Evolutionary conservation across 2,888 invertebrate genomes (phyloP), one percentile per base, ranked within the genome.

Genomic region (Notocelia uddmanniana): DNA sequence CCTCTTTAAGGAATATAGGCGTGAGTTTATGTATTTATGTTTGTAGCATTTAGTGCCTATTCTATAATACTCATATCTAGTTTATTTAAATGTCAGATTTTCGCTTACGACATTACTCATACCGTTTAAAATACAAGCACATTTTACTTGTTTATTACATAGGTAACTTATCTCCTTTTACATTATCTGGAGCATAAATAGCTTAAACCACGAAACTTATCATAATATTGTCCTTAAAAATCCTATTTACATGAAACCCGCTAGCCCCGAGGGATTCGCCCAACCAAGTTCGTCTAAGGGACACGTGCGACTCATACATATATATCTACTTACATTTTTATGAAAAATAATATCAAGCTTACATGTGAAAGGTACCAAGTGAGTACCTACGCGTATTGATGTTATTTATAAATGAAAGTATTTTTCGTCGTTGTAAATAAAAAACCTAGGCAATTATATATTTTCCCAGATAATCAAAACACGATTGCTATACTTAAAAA

Each of bases 211-310:
- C 55, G 15, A 57, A 71, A 45, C 45, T 59, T 66, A 59, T 34
- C 54, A 71, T 71, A 71, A 71, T 59, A 45, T 64, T 70, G 64
- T 50, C 58, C 58, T 52, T 70, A 70, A 58, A 70, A 64, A 59
- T 15, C 52, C 41, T 52, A 64, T 58, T 70, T 58, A 52, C 52
- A 70, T 52, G 31, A 34, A 48, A 57, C 70, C 71, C 34, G 60
- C 45, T 18, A 6, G 66, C 66, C 66, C 15, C 59, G 21, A 45
- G 66, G 66, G 66, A 45, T 15, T 6, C 67, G 21, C 18, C n/a
- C 34, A 3, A 58, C 50, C 52, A 58, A 70, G 54, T 66, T 60
- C 54, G 34, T 66, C 9, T 66, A 23, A 41, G 26, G 54, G 45
- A 45, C 66, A 71, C 71, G 71, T 59, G 41, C 26, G 45, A n/a